phyloP scores from a whole-genome alignment of 2,888 invertebrate genomes.

The Callosobruchus maculatus region DNA sequence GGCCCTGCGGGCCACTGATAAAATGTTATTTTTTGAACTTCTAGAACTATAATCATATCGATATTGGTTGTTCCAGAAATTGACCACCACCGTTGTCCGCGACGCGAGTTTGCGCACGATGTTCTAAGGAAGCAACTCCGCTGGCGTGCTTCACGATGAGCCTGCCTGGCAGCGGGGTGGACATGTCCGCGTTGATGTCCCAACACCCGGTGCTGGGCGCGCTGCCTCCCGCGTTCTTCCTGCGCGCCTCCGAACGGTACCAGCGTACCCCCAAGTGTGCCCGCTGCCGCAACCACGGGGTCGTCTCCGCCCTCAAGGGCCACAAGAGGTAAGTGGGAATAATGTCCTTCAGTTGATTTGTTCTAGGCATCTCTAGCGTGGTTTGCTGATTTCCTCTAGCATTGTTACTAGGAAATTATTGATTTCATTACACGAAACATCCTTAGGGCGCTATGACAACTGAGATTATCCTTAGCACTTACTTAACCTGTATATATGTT shows the following conservation, averaged over 20 bases:
- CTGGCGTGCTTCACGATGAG: conserved; percentile 57
- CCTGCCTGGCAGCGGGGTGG: conserved; percentile 79
- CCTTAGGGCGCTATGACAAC: too few species aligned
- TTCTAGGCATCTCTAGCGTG: too few species aligned
- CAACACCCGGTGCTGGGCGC: conserved; percentile 80
- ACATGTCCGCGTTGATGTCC: conserved; percentile 82
- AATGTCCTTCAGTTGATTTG: too few species aligned
- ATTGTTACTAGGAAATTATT: too few species aligned
- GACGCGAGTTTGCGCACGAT: not conserved
- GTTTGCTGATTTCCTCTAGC: too few species aligned
- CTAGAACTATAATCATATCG: too few species aligned
- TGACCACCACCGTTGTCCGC: not conserved
- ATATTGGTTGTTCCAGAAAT: not conserved
- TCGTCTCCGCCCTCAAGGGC: conserved; percentile 92
- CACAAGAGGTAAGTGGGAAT: conserved; percentile 70
- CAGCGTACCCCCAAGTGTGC: conserved; percentile 97
- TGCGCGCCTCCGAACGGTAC: conserved; percentile 86
- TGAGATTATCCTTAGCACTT: too few species aligned
- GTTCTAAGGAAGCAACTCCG: not conserved
- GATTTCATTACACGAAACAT: too few species aligned
- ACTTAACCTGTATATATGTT: too few species aligned
- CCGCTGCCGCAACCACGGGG: conserved; percentile 95
- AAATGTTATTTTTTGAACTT: too few species aligned
- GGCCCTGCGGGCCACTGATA: too few species aligned
- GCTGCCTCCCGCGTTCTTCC: conserved; percentile 81